Evolutionary conservation across 2,797 vertebrate species (phyloP), one percentile per base, ranked within the genome.

Genomic region (Anguilla megastoma): DNA sequence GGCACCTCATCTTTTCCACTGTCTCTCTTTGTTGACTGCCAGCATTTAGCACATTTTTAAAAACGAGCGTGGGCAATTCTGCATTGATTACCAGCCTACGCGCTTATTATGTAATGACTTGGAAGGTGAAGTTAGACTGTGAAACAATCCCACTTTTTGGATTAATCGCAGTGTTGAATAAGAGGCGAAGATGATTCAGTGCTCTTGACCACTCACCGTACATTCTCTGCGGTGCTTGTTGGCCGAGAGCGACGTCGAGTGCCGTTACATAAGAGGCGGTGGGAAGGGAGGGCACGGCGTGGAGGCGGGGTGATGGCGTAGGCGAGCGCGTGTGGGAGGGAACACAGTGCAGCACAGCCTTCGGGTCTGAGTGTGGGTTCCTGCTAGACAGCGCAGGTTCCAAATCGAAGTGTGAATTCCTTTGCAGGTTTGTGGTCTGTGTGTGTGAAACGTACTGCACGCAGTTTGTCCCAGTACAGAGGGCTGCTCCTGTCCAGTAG

Each of bases 51-150:
- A 10, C 54, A 12, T 58, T n/a, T 58, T 79, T 27, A 27, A 60
- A n/a, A 76, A 30, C 50, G 52, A 52, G 45, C 36, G 56, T 74
- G 69, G 83, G 63, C 36, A 60, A 6, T 41, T 90, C 88, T 88
- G 87, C 89, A 94, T 90, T 88, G 90, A 92, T 91, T 90, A 41
- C 48, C 30, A 91, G 92, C 90, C 89, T 85, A 85, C 86, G 83
- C 84, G 63, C 16, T 83, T n/a, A 33, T 87, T 89, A 41, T 83
- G 88, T 84, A 74, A 76, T 87, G 71, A 76, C 80, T 88, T 90
- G 86, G 80, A 85, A 84, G 33, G 69, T 52, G 66, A 84, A 71
- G 80, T n/a, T 4, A 9, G 45, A 79, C 24, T 16, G 45, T n/a
- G 14, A 76, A 45, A 54, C 24, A 16, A 12, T 6, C 36, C 1